Evolutionary conservation across 2,113 vertebrate genomes (phyloP), one percentile per base, ranked within the genome.

Genomic region (Misgurnus mizolepis): DNA sequence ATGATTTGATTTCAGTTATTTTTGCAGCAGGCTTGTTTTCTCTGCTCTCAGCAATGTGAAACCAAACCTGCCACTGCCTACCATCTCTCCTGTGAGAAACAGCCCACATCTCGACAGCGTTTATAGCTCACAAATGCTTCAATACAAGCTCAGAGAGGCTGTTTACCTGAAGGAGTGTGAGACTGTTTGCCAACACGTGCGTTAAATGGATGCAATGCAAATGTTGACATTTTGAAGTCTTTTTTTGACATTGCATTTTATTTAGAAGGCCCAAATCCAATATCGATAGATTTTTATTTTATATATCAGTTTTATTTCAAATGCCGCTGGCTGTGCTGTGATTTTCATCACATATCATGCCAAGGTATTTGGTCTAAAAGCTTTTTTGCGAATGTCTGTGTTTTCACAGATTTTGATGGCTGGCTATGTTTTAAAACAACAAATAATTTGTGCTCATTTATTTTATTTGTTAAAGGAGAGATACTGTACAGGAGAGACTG

Each of bases 1-100:
- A 64, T 74, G 45, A 60, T 82, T 79, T 80, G 64, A 75, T 85
- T 76, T 76, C 76, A 79, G 41, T 67, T 79, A 50, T 82, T 67
- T 79, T 79, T 68, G 69, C 64, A 39, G 39, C 55, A 65, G 67
- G 56, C 43, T 65, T 82, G 60, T 67, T 79, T 84, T 78, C 73
- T 77, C 62, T 67, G 39, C 17, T 80, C 12, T 75, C 58, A 62
- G 72, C 72, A 62, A 75, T 75, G 62, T 61, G 72, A 75, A 75
- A 75, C 72, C 72, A 75, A 62, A 75, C 56, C 72, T 64, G 72
- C 56, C 72, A 62, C 41, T 64, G 47, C 72, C 72, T 62, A 47
- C 39, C 7, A 55, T 22, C 40, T 73, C 70, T 60, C 55, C 39
- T 4, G 58, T 75, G 72, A 75, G 62, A 61, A 75, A 75, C 72